These are phyloP conservation scores for Chamaea fasciata DNA, from an alignment of 2,113 vertebrate species.

Conservation along the genomic window DNA sequence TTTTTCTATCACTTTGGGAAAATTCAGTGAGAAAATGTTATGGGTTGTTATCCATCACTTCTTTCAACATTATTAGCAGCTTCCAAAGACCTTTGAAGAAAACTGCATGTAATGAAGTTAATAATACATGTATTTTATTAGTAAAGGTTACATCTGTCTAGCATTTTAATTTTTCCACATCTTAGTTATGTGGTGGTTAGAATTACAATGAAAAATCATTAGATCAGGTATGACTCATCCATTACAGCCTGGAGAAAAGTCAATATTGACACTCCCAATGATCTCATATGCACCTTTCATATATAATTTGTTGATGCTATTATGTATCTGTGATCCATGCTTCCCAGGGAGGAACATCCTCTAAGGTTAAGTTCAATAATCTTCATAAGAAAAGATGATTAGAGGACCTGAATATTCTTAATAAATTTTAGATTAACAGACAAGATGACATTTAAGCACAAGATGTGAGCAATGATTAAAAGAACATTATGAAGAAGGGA, in stretches of 20 bases:
- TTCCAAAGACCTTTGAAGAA: background rate
- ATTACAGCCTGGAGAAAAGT: conserved; percentile 38
- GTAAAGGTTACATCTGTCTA: conserved; percentile 1
- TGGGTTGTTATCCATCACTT: background rate
- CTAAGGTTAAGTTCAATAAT: conserved; percentile 34
- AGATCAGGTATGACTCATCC: conserved; percentile 38
- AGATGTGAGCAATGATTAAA: conserved; percentile 36
- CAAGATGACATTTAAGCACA: conserved; percentile 1
- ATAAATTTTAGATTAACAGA: conserved; percentile 43
- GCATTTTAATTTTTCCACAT: conserved; percentile 15
- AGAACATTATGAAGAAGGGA: background rate
- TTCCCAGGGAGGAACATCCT: background rate
- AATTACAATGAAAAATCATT: conserved; percentile 40
- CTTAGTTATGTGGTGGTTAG: background rate
- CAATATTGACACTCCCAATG: conserved; percentile 49
- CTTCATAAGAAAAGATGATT: background rate
- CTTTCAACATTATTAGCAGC: background rate
- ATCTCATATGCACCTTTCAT: conserved; percentile 27
- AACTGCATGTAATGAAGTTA: conserved; percentile 3
- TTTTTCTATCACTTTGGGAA: background rate
- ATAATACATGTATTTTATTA: conserved; percentile 5
- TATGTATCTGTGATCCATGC: background rate
- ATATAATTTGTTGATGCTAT: conserved; percentile 19
- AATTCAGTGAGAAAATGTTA: background rate
- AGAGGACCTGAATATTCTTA: background rate